phyloP scores from a whole-genome alignment of 2,113 vertebrate species.

The Lycocorax pyrrhopterus region DNA sequence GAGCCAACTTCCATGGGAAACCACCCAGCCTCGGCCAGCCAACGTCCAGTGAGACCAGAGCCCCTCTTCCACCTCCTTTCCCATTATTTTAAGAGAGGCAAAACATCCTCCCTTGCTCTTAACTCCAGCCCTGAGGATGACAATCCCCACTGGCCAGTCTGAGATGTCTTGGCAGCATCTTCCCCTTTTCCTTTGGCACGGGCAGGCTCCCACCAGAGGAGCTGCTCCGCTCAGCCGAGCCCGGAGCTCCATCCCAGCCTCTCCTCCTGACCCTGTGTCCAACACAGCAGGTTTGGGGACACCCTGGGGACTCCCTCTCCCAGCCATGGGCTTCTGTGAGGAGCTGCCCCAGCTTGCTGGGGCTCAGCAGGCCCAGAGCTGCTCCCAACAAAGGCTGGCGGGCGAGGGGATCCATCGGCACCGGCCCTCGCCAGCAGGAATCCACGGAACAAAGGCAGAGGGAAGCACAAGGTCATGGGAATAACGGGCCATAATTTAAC shows the following conservation, averaged over 20 bases:
- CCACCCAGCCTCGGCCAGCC: not conserved
- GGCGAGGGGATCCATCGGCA: not conserved
- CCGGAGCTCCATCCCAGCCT: not conserved
- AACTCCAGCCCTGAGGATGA: not conserved
- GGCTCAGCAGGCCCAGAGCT: not conserved
- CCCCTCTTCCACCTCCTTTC: not conserved
- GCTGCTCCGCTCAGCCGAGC: not conserved
- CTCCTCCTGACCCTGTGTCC: not conserved
- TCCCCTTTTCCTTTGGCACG: not conserved
- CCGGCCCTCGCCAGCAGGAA: slow-evolving; percentile 3
- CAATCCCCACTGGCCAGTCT: not conserved
- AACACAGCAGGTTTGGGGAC: not conserved
- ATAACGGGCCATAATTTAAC: not conserved
- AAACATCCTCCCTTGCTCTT: not conserved
- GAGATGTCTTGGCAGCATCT: not conserved
- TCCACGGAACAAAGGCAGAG: slow-evolving; percentile 49
- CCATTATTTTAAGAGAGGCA: not conserved
- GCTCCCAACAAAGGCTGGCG: not conserved
- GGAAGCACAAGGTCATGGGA: slow-evolving; percentile 59
- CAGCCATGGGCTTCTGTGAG: not conserved
- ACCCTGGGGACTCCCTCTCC: not conserved
- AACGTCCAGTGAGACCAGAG: not conserved
- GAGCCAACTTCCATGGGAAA: not conserved
- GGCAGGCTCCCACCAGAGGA: not conserved
- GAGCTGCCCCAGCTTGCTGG: not conserved